These are phyloP conservation scores for Frieseomelitta varia DNA, from an alignment of 1,140 invertebrate genomes.

Conservation along the genomic window DNA sequence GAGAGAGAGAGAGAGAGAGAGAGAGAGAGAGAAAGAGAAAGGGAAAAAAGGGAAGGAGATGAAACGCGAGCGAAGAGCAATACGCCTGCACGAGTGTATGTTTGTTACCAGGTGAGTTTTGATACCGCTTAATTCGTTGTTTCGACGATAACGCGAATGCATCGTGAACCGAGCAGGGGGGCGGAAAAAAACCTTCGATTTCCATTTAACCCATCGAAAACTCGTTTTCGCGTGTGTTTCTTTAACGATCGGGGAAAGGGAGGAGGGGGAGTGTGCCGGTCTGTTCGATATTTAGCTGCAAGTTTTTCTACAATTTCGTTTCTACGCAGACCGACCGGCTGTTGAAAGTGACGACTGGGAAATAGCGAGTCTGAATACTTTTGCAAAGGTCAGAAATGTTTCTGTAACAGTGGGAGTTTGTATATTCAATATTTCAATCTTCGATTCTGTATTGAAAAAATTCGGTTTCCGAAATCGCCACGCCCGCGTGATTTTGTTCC, in stretches of 20 bases:
- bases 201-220: not conserved
- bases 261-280: not conserved
- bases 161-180: not conserved
- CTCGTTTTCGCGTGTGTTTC: not conserved
- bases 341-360: not conserved
- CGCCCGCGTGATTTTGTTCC: not conserved
- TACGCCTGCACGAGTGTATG: not conserved
- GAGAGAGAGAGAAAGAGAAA: too few relatives aligned
- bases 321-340: not conserved
- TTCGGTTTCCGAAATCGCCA: not conserved
- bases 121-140: slow-evolving; percentile 35
- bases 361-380: not conserved
- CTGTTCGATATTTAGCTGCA: not conserved
- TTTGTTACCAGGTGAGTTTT: slow-evolving; percentile 19
- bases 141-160: not conserved
- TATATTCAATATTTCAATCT: too few relatives aligned
- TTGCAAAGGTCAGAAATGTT: too few relatives aligned
- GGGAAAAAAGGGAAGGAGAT: not conserved
- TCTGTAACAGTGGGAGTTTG: too few relatives aligned
- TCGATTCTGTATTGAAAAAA: too few relatives aligned
- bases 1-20: too few relatives aligned
- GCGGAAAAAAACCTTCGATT: not conserved
- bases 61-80: not conserved
- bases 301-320: not conserved
- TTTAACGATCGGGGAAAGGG: not conserved